Base-by-base conservation (phyloP, 1,140 invertebrate genomes). In the Conus betulinus region DNA sequence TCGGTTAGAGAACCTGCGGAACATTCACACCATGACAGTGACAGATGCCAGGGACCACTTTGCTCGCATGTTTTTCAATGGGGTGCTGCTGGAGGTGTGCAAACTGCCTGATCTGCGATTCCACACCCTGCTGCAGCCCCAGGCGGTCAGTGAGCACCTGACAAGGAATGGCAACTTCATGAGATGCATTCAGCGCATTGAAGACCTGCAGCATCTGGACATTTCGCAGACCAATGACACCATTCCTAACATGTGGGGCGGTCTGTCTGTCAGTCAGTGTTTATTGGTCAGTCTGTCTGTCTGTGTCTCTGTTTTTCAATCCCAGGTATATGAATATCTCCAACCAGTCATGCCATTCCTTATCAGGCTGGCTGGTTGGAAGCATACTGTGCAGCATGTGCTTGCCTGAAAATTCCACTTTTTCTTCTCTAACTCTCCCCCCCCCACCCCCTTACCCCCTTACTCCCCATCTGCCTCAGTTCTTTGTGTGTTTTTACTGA, bases 51-150 rank as follows among this genome's bases (percentile, higher is more conserved):
- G 92, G 15, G 93, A 93, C 85, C 91, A 92, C 20, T 91, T 91
- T 23, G 93, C 93, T 53, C 89, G 93, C 20, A 93, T 93, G 89
- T 93, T 93, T 82, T 93, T 92, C 89, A 93, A 92, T 88, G 92
- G 91, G n/a, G 91, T 91, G n/a, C 71, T 93, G 60, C 86, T 93
- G 78, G 91, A 92, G 78, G 89, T 93, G 6, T 92, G 92, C 84
- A 93, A 93, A 88, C 85, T 93, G n/a, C 84, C 91, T 60, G 81
- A 88, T 10, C 86, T 93, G 5, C 88, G 90, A 52, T 90, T 93
- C 74, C 91, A 91, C n/a, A 93, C 92, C 60, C 82, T 93, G n/a
- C 87, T 93, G 51, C 92, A 93, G 67, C 93, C 93, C 3, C 89
- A 89, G 74, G 91, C 90, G 27, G 93, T 92, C 67, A 89, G 92